Base-by-base conservation (phyloP, 2,113 vertebrate species). In the Gallinago jamesoni region DNA sequence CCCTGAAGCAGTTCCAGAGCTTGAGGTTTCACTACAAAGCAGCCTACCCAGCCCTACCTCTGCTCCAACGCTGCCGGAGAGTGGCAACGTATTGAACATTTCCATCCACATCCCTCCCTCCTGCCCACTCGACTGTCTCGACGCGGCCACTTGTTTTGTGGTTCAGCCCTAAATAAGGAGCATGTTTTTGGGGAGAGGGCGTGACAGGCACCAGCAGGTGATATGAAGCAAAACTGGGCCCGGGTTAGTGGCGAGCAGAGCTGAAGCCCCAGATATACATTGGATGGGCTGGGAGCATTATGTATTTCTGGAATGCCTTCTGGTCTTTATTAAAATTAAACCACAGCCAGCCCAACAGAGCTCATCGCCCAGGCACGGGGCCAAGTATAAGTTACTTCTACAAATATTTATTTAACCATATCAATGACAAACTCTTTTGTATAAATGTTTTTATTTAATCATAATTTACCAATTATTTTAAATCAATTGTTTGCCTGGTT, bases 401-500 rank as follows among this genome's bases (percentile, higher is more conserved):
- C 97, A 97, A 97, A 97, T 97, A 97, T 97, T 97, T 97, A 97
- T 97, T 97, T 97, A 97, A 97, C 96, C 97, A 97, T 97, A 97
- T 97, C 97, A 97, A 97, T 96, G 97, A 97, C 97, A 97, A 97
- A 97, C 97, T 97, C 96, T 94, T 97, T 96, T 94, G 91, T 97
- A 94, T 97, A 97, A 97, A 97, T 97, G 97, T 97, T 97, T 97
- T 97, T 97, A 97, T 97, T 97, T 97, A 97, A 97, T 97, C 97
- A 97, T 97, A 97, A 97, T 97, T 97, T 97, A 97, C 97, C 97
- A 97, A 97, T 97, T 97, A 97, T 97, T 97, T 96, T 97, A 97
- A 97, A 97, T 96, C 97, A 97, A 97, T 97, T 97, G 97, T 97
- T 97, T 97, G 97, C 96, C 88, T 97, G 89, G 59, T 95, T 96